Evolutionary conservation across 2,113 vertebrate genomes (phyloP).

Genomic region (Cynopterus brachyotis): DNA sequence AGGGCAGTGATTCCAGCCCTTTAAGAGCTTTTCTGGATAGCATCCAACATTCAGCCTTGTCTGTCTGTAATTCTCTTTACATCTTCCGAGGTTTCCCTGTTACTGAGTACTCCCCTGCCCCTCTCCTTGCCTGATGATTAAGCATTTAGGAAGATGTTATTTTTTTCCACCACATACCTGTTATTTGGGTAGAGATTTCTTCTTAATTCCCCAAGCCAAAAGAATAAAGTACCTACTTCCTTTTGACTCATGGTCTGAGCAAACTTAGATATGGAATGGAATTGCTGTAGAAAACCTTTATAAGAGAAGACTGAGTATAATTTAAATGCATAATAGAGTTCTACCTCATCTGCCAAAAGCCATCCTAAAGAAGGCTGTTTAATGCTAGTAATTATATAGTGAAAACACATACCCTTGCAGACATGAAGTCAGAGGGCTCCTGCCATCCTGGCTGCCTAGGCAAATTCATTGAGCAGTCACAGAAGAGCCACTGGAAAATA

Average conservation of each 20-base stretch:
- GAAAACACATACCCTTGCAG: constrained; percentile 39
- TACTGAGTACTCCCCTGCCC: not conserved
- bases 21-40: constrained; percentile 72
- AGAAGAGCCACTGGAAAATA: not conserved
- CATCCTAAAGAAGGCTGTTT: constrained; percentile 20
- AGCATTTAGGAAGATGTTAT: not conserved
- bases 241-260: constrained; percentile 38
- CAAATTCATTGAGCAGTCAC: not conserved
- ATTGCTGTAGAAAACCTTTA: constrained; percentile 17
- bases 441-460: constrained; percentile 2
- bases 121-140: constrained; percentile 45
- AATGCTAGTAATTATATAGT: constrained; percentile 36
- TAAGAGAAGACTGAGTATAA: not conserved
- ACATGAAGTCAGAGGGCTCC: constrained; percentile 63
- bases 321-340: constrained; percentile 53
- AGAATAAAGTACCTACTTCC: constrained; percentile 39
- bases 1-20: constrained; percentile 34
- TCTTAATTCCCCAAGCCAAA: constrained; percentile 46
- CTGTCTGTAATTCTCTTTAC: constrained; percentile 57
- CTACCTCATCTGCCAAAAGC: constrained; percentile 38
- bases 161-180: constrained; percentile 28
- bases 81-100: not conserved
- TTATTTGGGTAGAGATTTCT: constrained; percentile 45
- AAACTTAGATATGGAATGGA: not conserved
- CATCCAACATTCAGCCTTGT: constrained; percentile 29